Percentiles rank a stretch among this genome's conserved stretches.
phyloP scores from a whole-genome alignment of 2,888 invertebrate genomes.

The Cheiracanthium punctorium region DNA sequence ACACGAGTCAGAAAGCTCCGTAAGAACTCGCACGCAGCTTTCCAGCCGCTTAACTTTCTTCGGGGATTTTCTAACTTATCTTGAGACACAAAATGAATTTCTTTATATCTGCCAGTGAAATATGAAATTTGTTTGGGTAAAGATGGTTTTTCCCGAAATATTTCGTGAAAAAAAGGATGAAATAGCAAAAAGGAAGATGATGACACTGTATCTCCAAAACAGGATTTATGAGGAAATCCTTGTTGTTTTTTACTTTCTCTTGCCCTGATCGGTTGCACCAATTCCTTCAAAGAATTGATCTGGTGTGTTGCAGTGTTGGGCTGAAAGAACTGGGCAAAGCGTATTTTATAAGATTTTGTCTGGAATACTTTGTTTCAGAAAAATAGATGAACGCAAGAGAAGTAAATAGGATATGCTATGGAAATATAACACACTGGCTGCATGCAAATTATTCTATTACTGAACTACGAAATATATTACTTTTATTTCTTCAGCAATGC shows the following conservation, averaged over 20 bases:
- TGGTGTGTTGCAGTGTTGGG: not conserved
- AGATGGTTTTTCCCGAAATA: not conserved
- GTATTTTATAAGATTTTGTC: too few relatives aligned
- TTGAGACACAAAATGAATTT: conserved; percentile 37
- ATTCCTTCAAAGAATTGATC: not conserved
- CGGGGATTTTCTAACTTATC: not conserved
- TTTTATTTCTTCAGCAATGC: too few relatives aligned
- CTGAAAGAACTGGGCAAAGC: not conserved
- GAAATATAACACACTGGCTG: too few relatives aligned
- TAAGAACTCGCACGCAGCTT: not conserved
- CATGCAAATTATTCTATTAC: too few relatives aligned
- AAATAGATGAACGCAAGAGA: too few relatives aligned
- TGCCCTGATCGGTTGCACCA: not conserved
- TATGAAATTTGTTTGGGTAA: not conserved
- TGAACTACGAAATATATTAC: too few relatives aligned
- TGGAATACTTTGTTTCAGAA: too few relatives aligned
- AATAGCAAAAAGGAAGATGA: not conserved
- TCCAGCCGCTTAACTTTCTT: not conserved
- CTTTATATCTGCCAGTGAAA: not conserved
- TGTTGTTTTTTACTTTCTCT: not conserved
- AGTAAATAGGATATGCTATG: too few relatives aligned
- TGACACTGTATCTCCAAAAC: not conserved
- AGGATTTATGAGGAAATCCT: not conserved
- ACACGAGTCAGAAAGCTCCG: too few relatives aligned
- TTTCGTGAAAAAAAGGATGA: not conserved